A percentile compares a stretch with the other conserved stretches of the same genome.
Conservation (phyloP, 2,113 vertebrate genomes). For the Chrysochloris asiatica region DNA sequence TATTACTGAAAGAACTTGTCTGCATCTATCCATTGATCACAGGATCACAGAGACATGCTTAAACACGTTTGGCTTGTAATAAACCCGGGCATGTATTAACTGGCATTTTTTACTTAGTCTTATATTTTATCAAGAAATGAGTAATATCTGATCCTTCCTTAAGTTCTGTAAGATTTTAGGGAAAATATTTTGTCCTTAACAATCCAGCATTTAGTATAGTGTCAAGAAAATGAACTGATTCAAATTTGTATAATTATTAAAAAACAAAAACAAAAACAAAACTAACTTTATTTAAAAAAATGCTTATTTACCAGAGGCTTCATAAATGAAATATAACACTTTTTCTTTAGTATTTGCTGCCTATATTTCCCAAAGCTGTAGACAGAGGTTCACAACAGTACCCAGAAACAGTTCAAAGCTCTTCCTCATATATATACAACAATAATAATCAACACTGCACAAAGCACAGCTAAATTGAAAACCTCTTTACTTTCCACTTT, state of each 20-base stretch:
- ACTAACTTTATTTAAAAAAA: not conserved
- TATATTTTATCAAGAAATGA: not conserved
- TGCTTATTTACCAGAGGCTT: constrained; percentile 37
- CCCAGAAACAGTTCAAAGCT: not conserved
- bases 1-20: no score
- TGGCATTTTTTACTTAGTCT: no score
- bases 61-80: no score
- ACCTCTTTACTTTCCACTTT: not conserved
- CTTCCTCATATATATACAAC: not conserved
- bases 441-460: not conserved
- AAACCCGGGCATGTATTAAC: no score
- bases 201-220: not conserved
- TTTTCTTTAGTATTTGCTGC: not conserved
- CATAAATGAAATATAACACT: not conserved
- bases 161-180: not conserved
- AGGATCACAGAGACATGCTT: no score
- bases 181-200: not conserved
- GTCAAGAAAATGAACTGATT: not conserved
- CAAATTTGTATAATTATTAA: not conserved
- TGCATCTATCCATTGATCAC: no score
- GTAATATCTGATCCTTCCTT: not conserved
- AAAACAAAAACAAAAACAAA: no score
- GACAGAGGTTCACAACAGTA: not conserved
- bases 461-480: not conserved
- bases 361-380: not conserved